phyloP scores from a whole-genome alignment of 2,113 vertebrate genomes.

The Triplophysa siluroides region DNA sequence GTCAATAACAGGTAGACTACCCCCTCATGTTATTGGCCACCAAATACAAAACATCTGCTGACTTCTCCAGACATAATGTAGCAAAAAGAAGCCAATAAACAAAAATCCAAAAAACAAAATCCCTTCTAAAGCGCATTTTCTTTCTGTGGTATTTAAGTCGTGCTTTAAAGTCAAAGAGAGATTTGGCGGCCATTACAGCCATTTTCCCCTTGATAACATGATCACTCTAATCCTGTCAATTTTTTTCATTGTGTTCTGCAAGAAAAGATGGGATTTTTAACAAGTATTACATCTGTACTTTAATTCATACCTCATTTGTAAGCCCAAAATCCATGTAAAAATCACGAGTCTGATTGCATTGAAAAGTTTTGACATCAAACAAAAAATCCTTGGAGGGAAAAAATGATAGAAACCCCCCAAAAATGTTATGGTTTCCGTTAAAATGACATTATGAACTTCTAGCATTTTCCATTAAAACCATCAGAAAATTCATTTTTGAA shows the following conservation, averaged over 20 bases:
- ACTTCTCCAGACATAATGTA: neutral
- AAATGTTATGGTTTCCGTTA: too few species aligned
- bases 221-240: slow-evolving; percentile 66
- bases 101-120: slow-evolving; percentile 32
- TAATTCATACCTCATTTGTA: neutral
- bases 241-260: slow-evolving; percentile 43
- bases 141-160: slow-evolving; percentile 44
- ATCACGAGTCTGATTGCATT: too few species aligned
- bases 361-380: too few species aligned
- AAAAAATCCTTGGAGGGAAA: too few species aligned
- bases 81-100: slow-evolving; percentile 21
- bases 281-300: neutral
- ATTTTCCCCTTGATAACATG: slow-evolving; percentile 59
- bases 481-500: too few species aligned
- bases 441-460: too few species aligned
- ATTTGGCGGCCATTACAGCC: slow-evolving; percentile 48
- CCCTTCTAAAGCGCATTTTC: slow-evolving; percentile 54
- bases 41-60: neutral
- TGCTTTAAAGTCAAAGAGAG: slow-evolving; percentile 48
- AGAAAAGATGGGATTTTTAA: slow-evolving; percentile 38
- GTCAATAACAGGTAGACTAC: neutral
- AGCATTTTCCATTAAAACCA: too few species aligned
- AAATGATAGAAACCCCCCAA: too few species aligned
- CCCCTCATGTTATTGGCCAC: slow-evolving; percentile 9
- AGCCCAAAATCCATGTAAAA: too few species aligned